Conservation (phyloP, 2,797 vertebrate species). For the Fratercula arctica region DNA sequence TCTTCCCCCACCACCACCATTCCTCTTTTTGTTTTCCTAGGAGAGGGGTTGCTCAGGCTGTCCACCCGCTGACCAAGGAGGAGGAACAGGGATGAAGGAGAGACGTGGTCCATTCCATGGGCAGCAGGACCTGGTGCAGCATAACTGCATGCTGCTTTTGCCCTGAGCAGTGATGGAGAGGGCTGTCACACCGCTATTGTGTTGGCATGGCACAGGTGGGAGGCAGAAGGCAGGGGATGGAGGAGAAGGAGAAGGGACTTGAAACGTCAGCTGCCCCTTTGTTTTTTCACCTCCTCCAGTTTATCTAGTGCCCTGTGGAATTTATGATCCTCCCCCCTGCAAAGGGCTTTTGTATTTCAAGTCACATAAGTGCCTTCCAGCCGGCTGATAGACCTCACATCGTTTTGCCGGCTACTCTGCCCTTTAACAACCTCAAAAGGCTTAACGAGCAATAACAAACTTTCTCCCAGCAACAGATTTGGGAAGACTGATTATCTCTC, state of each 20-base stretch:
- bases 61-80: not conserved
- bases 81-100: not conserved
- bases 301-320: constrained; percentile 36
- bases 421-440: not conserved
- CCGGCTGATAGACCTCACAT: not conserved
- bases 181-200: not conserved
- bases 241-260: not conserved
- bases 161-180: not conserved
- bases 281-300: constrained; percentile 20
- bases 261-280: constrained; percentile 21
- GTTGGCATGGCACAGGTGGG: constrained; percentile 30
- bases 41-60: not conserved
- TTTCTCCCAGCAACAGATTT: constrained; percentile 28
- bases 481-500: not conserved
- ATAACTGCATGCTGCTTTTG: not conserved
- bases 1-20: not conserved
- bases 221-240: not conserved
- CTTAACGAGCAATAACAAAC: constrained; percentile 6
- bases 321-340: not conserved
- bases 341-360: constrained; percentile 16
- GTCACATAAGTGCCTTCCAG: not conserved
- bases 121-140: not conserved
- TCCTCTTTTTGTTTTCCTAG: not conserved
- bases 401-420: not conserved
- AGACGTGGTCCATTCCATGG: rapidly evolving